Conservation (phyloP, 2,113 vertebrate genomes). For the Illadopsis cleaveri region DNA sequence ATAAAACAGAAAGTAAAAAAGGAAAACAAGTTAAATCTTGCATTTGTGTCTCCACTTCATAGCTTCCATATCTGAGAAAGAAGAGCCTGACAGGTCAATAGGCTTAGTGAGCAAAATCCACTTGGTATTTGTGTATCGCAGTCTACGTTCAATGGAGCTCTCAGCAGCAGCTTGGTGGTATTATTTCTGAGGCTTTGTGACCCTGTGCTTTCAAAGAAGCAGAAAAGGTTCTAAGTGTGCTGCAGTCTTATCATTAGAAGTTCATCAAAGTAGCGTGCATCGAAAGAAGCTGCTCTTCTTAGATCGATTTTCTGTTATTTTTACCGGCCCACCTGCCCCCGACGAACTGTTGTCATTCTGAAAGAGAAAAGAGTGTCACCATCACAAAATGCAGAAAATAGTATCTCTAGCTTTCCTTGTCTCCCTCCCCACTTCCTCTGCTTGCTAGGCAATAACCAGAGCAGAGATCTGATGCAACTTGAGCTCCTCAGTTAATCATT, state of each 20-base stretch:
- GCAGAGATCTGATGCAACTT: neutral
- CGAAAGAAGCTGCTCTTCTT: conserved; percentile 96
- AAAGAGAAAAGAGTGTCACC: neutral
- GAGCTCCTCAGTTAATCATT: neutral
- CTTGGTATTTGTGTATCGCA: conserved; percentile 52
- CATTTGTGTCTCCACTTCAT: conserved; percentile 71
- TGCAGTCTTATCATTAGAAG: conserved; percentile 75
- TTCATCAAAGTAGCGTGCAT: conserved; percentile 90
- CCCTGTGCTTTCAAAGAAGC: conserved; percentile 83
- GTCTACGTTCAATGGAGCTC: conserved; percentile 74
- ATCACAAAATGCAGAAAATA: neutral
- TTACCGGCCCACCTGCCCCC: conserved; percentile 86
- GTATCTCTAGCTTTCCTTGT: neutral
- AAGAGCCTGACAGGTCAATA: conserved; percentile 67
- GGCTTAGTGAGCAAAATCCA: conserved; percentile 62
- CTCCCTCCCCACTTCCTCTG: neutral
- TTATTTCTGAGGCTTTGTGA: conserved; percentile 77
- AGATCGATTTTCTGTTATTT: conserved; percentile 94
- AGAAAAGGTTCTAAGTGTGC: conserved; percentile 76
- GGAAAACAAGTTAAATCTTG: conserved; percentile 68
- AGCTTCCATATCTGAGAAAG: conserved; percentile 70
- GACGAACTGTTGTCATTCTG: conserved; percentile 88
- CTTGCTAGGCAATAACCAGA: neutral
- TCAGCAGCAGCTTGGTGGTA: conserved; percentile 79
- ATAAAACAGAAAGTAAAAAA: conserved; percentile 66